phyloP scores from a whole-genome alignment of 2,113 vertebrate species.

The Copsychus sechellarum region DNA sequence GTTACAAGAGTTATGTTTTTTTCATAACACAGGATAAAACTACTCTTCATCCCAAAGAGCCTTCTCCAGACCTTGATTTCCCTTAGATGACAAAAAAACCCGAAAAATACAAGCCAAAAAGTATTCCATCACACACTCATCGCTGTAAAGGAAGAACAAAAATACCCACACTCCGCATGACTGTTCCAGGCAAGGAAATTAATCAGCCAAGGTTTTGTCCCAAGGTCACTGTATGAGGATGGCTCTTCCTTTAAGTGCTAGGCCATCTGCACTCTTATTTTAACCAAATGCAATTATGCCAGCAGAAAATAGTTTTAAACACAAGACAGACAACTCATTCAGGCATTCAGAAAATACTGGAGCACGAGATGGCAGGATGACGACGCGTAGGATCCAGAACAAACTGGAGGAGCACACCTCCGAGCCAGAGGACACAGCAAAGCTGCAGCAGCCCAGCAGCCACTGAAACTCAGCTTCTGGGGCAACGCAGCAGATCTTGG shows the following conservation, averaged over 20 bases:
- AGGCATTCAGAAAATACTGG: neutral
- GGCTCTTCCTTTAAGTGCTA: neutral
- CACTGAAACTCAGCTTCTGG: rapidly evolving
- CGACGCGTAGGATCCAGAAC: neutral
- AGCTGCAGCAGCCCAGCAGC: neutral
- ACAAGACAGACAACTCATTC: neutral
- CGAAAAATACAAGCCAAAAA: neutral
- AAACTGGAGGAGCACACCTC: neutral
- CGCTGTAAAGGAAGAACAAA: neutral
- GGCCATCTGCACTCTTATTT: neutral
- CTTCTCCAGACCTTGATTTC: neutral
- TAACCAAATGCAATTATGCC: neutral
- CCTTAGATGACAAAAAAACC: neutral
- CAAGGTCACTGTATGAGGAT: neutral
- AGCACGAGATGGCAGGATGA: neutral
- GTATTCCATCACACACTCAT: neutral
- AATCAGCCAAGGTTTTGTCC: conserved; percentile 23
- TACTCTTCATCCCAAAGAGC: neutral
- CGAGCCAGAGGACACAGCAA: neutral
- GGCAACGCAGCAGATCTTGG: neutral
- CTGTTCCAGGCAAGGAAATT: conserved; percentile 31
- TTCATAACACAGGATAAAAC: neutral
- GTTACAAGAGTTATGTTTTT: neutral
- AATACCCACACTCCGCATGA: neutral
- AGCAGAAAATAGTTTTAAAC: neutral